Evolutionary conservation across 1,140 invertebrate genomes (phyloP), one percentile per base, ranked within the genome.

Genomic region (Branchinecta lindahli): DNA sequence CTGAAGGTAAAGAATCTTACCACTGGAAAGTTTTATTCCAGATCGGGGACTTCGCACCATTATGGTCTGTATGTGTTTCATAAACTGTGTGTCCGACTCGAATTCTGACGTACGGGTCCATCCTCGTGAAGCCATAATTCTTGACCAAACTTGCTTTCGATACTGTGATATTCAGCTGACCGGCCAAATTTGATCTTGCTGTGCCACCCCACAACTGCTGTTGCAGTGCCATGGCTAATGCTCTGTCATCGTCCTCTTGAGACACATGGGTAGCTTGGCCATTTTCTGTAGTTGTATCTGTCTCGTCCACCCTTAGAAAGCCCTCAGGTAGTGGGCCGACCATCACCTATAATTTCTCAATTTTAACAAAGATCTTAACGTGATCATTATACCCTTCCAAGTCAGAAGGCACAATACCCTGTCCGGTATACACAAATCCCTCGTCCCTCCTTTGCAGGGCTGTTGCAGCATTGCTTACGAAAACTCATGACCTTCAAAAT

Each of bases 61-160:
- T 96, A 66, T 88, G 85, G 77, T 91, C 89, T 6, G 94, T 96
- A 71, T 92, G 92, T 0, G 94, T 97, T 82, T 98, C 94, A 80
- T 95, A 96, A 52, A 96, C 87, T 73, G 87, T 87, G 78, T 96
- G 92, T 3, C 94, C 95, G 47, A 98, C 85, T 74, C 92, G 83
- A 66, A 97, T 77, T 74, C 94, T 83, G n/a, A 91, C 91, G 79
- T 97, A 97, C 0, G 94, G 94, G 81, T 97, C 94, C 94, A 97
- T 98, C 72, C 91, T 84, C 4, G 92, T 91, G 73, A 98, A 82
- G 46, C 95, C 94, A 86, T 98, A 98, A 80, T 97, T 98, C 81
- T 97, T 96, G 3, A 88, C 87, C 69, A 98, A 81, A 80, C 92
- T 94, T 8, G 94, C 89, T 84, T 89, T 74, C 68, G 84, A 86